Conservation (phyloP, 2,888 invertebrate species). For the Amphipyra tragopoginis region DNA sequence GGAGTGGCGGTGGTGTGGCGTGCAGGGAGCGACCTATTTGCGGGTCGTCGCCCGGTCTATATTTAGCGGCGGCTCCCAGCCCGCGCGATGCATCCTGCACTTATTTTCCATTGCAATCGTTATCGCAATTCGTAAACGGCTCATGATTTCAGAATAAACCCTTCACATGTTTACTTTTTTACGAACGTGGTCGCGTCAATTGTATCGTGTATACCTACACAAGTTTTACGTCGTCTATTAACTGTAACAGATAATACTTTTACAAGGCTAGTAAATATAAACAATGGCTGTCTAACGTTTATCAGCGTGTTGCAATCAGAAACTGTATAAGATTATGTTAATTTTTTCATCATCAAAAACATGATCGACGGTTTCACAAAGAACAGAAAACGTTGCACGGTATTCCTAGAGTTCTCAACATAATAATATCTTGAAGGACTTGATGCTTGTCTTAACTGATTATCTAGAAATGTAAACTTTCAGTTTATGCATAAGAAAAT, state of each 20-base stretch:
- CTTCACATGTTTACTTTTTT: slow-evolving; percentile 45
- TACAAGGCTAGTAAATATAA: slow-evolving; percentile 58
- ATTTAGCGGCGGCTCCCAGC: slow-evolving; percentile 77
- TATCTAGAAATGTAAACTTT: too few relatives aligned
- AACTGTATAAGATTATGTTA: slow-evolving; percentile 26
- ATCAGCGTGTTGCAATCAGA: slow-evolving; percentile 41
- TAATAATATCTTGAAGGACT: neutral
- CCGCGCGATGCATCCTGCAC: slow-evolving; percentile 77
- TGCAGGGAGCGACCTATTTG: slow-evolving; percentile 81
- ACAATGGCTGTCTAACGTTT: slow-evolving; percentile 40
- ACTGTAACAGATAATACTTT: slow-evolving; percentile 57
- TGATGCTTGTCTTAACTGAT: neutral
- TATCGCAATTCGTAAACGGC: slow-evolving; percentile 60
- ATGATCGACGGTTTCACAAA: neutral
- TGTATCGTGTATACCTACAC: slow-evolving; percentile 51
- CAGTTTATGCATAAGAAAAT: too few relatives aligned
- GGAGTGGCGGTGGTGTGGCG: slow-evolving; percentile 42
- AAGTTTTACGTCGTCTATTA: slow-evolving; percentile 47
- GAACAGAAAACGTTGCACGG: neutral
- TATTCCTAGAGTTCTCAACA: neutral
- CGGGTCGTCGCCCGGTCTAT: slow-evolving; percentile 84
- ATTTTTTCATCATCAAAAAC: slow-evolving; percentile 17
- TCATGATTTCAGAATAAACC: slow-evolving; percentile 60
- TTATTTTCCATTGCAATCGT: slow-evolving; percentile 76
- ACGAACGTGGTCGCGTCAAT: slow-evolving; percentile 49